Evolutionary conservation across 2,797 vertebrate genomes (phyloP), one percentile per base, ranked within the genome.

Genomic region (Siniperca scherzeri): DNA sequence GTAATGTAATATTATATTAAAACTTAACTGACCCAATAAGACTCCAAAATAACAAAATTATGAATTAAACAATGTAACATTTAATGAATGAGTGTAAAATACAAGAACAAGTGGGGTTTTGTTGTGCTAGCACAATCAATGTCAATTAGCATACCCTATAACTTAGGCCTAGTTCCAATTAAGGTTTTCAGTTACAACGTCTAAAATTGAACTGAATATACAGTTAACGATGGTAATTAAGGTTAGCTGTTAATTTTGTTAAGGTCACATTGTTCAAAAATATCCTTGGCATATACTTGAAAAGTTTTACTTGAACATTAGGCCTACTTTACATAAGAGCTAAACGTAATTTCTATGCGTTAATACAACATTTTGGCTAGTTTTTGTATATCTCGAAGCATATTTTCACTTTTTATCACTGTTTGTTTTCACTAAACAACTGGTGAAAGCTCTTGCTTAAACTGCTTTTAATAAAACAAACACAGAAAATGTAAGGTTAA

Each of bases 11-110:
- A 0, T n/a, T 8, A 12, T n/a, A 55, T 3, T 3, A 25, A 4
- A 57, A 19, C 16, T 2, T 10, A 8, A 50, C 19, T 4, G 4
- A 25, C 2, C 3, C 0, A 3, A 0, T 33, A 8, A 38, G 3
- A 40, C 12, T 11, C 25, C 9, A 10, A 52, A 30, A 27, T 2
- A 13, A 22, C 50, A 14, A 48, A 38, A 52, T 6, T 2, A 8
- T 2, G 0, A 52, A 42, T 53, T 1, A 3, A 52, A 36, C 36
- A 42, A 21, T 57, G 36, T 4, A n/a, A 56, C 7, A 19, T 52
- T 16, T 2, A 21, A 33, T 25, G 7, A 21, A 64, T 0, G 5
- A 17, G 4, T 4, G 21, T 55, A 17, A 55, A 62, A 33, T 44
- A 14, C 17, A 56, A 10, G 12, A 52, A 65, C 4, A 27, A 7